phyloP scores from a whole-genome alignment of 1,140 invertebrate genomes.

The Octopus sinensis region DNA sequence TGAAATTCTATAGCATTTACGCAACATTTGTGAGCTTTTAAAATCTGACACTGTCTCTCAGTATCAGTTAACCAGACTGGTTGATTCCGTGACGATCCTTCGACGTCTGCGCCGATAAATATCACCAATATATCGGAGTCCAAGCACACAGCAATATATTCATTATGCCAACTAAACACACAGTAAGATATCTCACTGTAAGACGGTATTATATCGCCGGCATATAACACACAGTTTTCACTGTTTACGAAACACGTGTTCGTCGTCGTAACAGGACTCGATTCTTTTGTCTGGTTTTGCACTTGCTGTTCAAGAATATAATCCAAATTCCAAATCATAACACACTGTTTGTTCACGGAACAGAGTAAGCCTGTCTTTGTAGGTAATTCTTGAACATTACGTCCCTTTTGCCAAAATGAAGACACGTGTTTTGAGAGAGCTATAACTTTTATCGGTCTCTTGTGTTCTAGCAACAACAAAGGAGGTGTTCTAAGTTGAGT shows the following conservation, averaged over 20 bases:
- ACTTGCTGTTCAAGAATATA: neutral
- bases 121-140: too few species aligned
- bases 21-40: conserved; percentile 45
- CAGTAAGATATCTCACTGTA: neutral
- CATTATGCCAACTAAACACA: neutral
- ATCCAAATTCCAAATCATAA: neutral
- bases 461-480: too few species aligned
- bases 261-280: neutral
- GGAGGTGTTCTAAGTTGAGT: too few species aligned
- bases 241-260: neutral
- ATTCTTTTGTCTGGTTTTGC: neutral
- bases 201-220: neutral
- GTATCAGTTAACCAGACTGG: too few species aligned
- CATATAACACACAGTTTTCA: neutral
- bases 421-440: too few species aligned
- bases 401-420: too few species aligned
- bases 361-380: neutral
- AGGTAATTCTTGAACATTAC: too few species aligned
- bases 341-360: neutral
- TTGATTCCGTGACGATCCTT: too few species aligned
- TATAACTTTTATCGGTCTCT: too few species aligned
- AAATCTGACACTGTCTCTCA: neutral
- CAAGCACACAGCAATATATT: conserved; percentile 22
- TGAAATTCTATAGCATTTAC: conserved; percentile 50
- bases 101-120: too few species aligned